Percentiles rank a stretch among this genome's conserved stretches.
phyloP scores from a whole-genome alignment of 30 jellyfish, hydroid and myxozoan genomes.

The Hydractinia echinata region DNA sequence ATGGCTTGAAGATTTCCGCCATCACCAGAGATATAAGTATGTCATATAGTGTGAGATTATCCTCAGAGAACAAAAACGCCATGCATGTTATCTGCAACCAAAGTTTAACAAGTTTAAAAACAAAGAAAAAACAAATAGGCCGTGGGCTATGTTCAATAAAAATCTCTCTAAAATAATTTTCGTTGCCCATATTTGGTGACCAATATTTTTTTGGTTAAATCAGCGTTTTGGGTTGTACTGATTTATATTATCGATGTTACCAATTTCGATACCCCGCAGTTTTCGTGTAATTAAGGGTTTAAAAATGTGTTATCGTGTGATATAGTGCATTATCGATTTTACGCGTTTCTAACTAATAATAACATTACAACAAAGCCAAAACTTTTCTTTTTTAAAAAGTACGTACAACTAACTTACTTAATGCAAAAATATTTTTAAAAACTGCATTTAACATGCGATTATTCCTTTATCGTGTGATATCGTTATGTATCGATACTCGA shows the following conservation, averaged over 20 bases:
- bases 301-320: neutral
- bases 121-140: too few relatives aligned
- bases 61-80: too few relatives aligned
- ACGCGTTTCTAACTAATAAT: neutral
- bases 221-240: neutral
- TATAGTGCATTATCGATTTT: neutral
- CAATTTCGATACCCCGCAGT: neutral
- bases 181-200: slow-evolving; percentile 10
- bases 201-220: neutral
- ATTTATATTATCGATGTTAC: neutral
- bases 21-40: too few relatives aligned
- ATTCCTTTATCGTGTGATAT: neutral
- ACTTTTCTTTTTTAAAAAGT: neutral
- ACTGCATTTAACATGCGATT: neutral
- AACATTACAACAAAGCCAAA: neutral
- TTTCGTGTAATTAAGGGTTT: neutral
- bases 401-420: neutral
- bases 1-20: too few relatives aligned
- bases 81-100: too few relatives aligned
- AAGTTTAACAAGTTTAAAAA: too few relatives aligned
- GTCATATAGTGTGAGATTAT: too few relatives aligned
- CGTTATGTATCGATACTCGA: neutral
- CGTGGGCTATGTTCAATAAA: too few relatives aligned
- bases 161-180: neutral
- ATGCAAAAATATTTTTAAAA: neutral